Percentiles rank a stretch among this genome's conserved stretches.
Evolutionary conservation across 2,797 vertebrate genomes (phyloP).

Genomic region (Syndactyla subalaris): DNA sequence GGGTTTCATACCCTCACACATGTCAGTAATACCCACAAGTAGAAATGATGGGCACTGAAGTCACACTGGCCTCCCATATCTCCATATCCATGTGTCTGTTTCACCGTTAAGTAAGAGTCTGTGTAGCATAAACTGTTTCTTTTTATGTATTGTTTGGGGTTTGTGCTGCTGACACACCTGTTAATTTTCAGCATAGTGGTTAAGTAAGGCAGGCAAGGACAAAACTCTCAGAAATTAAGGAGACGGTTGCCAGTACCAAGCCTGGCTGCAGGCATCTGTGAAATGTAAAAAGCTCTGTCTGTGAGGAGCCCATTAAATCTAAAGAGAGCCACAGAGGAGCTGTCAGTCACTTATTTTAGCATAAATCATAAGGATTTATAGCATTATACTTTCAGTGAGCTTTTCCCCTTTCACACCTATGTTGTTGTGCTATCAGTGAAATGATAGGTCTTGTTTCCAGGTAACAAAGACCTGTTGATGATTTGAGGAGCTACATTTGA

Average conservation of each 20-base stretch:
- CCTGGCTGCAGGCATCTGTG: neutral
- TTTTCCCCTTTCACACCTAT: neutral
- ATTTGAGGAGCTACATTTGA: neutral
- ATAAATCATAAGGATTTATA: constrained; percentile 38
- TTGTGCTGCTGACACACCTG: neutral
- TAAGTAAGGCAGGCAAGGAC: neutral
- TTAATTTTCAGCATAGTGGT: neutral
- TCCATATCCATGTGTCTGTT: neutral
- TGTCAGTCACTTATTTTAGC: constrained; percentile 44
- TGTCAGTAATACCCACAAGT: neutral
- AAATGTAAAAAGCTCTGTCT: constrained; percentile 24
- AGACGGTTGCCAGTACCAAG: neutral
- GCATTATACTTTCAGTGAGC: constrained; percentile 51
- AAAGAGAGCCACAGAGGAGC: constrained; percentile 16
- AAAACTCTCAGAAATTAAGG: neutral
- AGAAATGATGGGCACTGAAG: neutral
- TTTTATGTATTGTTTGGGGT: neutral
- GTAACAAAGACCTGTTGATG: constrained; percentile 44
- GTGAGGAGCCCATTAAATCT: constrained; percentile 24
- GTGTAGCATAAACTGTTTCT: neutral
- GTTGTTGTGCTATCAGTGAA: constrained; percentile 30
- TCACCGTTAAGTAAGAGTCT: neutral
- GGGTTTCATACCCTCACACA: accelerated
- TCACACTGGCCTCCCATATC: neutral
- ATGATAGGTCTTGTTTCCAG: constrained; percentile 30